phyloP scores from a whole-genome alignment of 1,140 invertebrate genomes.

The Protaetia brevitarsis region DNA sequence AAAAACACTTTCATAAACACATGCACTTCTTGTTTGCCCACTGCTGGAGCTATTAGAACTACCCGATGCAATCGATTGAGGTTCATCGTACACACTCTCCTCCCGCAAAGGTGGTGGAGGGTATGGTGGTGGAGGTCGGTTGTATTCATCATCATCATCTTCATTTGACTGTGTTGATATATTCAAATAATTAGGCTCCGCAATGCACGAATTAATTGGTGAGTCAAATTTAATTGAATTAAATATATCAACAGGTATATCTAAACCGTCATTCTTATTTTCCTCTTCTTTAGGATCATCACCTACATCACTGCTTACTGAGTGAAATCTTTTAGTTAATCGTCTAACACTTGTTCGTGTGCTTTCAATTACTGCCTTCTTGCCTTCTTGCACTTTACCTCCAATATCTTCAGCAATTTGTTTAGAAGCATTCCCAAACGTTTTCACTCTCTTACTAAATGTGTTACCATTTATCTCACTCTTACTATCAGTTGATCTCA shows the following conservation, averaged over 20 bases:
- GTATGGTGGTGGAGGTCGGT: conserved; percentile 54
- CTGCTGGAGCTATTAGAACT: conserved; percentile 42
- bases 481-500: neutral
- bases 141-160: conserved; percentile 46
- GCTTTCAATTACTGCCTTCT: conserved; percentile 53
- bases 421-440: conserved; percentile 48
- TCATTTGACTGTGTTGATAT: conserved; percentile 28
- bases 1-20: conserved; percentile 50
- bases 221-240: conserved; percentile 44
- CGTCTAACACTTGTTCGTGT: conserved; percentile 52
- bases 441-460: conserved; percentile 41
- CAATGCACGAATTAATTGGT: conserved; percentile 32
- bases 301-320: conserved; percentile 34
- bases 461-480: conserved; percentile 31
- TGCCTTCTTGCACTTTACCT: conserved; percentile 52
- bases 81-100: conserved; percentile 57
- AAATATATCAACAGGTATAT: conserved; percentile 42
- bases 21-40: conserved; percentile 29
- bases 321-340: conserved; percentile 46
- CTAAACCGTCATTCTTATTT: conserved; percentile 30
- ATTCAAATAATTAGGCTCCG: conserved; percentile 10
- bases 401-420: conserved; percentile 54
- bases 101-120: conserved; percentile 59
- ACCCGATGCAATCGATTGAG: conserved; percentile 51
- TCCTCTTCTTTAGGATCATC: conserved; percentile 27